Percentiles rank a stretch among this genome's conserved stretches.
Conservation (phyloP, 2,888 invertebrate genomes). For the Cheilosia scutellata region DNA sequence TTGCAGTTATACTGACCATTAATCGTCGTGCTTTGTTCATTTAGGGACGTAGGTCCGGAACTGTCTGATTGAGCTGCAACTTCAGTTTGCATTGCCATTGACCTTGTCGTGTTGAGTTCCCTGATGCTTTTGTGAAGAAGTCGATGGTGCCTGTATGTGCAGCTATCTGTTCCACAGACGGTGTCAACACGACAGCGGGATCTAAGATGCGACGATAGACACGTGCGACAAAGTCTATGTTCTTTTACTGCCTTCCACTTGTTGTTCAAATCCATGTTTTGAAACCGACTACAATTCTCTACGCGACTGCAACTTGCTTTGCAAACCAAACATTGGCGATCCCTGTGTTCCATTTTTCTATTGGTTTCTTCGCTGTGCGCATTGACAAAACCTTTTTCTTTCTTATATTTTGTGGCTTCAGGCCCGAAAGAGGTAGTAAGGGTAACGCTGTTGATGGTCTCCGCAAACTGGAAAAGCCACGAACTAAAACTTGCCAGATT, state of each 20-base stretch:
- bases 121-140: slow-evolving; percentile 13
- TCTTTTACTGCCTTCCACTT: slow-evolving; percentile 22
- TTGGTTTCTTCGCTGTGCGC: not conserved
- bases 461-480: slow-evolving; percentile 28
- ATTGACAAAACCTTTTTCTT: not conserved
- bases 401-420: not conserved
- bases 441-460: slow-evolving; percentile 5
- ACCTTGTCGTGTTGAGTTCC: not conserved
- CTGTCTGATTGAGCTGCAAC: too few relatives aligned
- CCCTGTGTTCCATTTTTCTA: not conserved
- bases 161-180: slow-evolving; percentile 13
- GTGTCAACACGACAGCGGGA: not conserved
- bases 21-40: too few relatives aligned
- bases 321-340: not conserved
- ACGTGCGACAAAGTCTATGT: slow-evolving; percentile 14
- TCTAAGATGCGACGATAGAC: slow-evolving; percentile 23
- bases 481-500: slow-evolving; percentile 14
- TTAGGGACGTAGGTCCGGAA: too few relatives aligned
- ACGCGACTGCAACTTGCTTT: not conserved
- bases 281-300: not conserved
- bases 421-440: not conserved
- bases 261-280: not conserved
- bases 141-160: too few relatives aligned
- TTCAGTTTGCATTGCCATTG: not conserved
- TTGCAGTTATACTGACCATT: not conserved